Percentiles rank a stretch among this genome's conserved stretches.
Conservation (phyloP, 2,888 invertebrate genomes). For the Meteorus cinctellus region DNA sequence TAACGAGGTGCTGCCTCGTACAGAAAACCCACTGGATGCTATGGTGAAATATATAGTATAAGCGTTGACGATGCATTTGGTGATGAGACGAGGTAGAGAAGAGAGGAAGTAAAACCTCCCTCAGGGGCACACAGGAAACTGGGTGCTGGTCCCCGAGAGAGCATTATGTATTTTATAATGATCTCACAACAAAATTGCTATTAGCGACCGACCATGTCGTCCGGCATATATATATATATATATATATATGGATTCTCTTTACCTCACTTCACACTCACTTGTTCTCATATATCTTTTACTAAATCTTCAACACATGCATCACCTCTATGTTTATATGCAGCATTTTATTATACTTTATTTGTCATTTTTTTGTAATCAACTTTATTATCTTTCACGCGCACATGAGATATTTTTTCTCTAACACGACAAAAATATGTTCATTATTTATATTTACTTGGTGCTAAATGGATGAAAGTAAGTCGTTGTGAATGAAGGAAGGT, state of each 20-base stretch:
- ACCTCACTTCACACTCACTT: slow-evolving; percentile 35
- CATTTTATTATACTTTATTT: not conserved
- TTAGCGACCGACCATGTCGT: slow-evolving; percentile 67
- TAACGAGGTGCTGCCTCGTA: slow-evolving; percentile 70
- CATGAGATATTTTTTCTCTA: not conserved
- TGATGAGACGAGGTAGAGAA: slow-evolving; percentile 35
- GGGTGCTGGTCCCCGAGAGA: slow-evolving; percentile 44
- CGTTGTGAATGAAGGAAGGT: slow-evolving; percentile 1
- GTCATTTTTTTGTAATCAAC: not conserved
- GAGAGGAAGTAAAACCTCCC: slow-evolving; percentile 36
- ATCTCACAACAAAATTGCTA: slow-evolving; percentile 72
- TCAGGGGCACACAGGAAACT: slow-evolving; percentile 36
- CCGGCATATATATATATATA: slow-evolving; percentile 39
- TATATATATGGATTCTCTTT: slow-evolving; percentile 30
- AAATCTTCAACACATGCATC: not conserved
- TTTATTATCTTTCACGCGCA: slow-evolving; percentile 17
- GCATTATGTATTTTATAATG: slow-evolving; percentile 73
- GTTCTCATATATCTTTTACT: slow-evolving; percentile 18
- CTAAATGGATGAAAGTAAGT: slow-evolving; percentile 30
- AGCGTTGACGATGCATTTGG: slow-evolving; percentile 39
- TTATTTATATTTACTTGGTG: slow-evolving; percentile 8
- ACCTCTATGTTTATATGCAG: not conserved
- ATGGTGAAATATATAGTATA: slow-evolving; percentile 43
- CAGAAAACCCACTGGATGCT: slow-evolving; percentile 32
- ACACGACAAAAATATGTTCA: not conserved